A percentile compares a stretch with the other conserved stretches of the same genome.
Conservation (phyloP, 2,797 vertebrate species). For the Florisuga fusca region DNA sequence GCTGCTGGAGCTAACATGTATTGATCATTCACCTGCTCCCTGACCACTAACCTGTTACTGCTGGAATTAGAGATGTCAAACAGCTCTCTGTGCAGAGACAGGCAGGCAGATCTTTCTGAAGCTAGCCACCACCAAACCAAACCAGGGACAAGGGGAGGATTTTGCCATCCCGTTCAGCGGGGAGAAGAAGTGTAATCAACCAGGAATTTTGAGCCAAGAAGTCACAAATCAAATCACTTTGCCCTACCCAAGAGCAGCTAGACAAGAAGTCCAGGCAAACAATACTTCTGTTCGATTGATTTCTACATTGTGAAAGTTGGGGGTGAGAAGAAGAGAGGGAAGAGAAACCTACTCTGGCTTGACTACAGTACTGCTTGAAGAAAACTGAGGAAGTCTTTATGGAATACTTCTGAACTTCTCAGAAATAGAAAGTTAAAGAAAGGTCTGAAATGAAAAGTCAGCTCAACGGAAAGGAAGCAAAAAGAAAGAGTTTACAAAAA, state of each 20-base stretch:
- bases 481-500: background rate
- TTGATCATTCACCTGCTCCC: background rate
- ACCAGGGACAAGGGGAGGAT: background rate
- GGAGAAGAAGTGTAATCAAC: background rate
- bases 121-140: background rate
- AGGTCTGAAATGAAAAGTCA: conserved; percentile 65
- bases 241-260: background rate
- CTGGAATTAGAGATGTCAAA: background rate
- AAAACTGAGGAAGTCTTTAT: conserved; percentile 54
- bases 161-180: background rate
- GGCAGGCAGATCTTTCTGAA: background rate
- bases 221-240: conserved; percentile 49
- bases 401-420: background rate
- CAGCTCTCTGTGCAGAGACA: background rate
- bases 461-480: conserved; percentile 17
- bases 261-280: conserved; percentile 21
- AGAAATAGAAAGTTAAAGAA: conserved; percentile 59
- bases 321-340: conserved; percentile 37
- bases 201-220: conserved; percentile 3
- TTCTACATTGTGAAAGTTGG: conserved; percentile 52
- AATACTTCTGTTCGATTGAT: conserved; percentile 54
- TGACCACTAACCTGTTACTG: background rate
- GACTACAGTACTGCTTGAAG: conserved; percentile 37
- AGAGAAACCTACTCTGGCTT: conserved; percentile 48
- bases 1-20: background rate